Conservation (phyloP, 2,888 invertebrate species). For the Eumacrocentrus americanus region DNA sequence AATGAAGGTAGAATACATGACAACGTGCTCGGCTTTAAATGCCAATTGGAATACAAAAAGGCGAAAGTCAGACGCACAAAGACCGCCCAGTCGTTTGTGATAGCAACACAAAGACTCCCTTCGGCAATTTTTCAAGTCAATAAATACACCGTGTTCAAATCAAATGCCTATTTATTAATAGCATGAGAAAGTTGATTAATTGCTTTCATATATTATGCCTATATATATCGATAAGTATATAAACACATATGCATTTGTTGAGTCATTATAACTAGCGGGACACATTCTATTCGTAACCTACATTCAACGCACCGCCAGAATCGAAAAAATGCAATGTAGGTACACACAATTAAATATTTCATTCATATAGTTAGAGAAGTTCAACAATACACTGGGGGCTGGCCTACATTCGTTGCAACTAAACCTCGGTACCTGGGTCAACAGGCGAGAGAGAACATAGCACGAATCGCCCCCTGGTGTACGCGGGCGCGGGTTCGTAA, state of each 20-base stretch:
- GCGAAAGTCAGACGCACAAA: too few relatives aligned
- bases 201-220: background rate
- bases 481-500: background rate
- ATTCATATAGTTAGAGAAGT: conserved; percentile 21
- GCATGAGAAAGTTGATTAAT: background rate
- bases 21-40: too few relatives aligned
- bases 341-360: conserved; percentile 20
- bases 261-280: too few relatives aligned
- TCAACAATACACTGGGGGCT: conserved; percentile 20
- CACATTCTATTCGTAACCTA: too few relatives aligned
- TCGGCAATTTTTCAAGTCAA: background rate
- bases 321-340: conserved; percentile 8
- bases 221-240: background rate
- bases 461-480: background rate
- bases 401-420: conserved; percentile 15
- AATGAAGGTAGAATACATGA: background rate
- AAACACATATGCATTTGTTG: too few relatives aligned
- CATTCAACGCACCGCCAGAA: background rate
- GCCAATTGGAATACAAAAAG: background rate
- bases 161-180: background rate
- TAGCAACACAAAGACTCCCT: too few relatives aligned
- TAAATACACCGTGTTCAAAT: background rate
- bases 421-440: conserved; percentile 12
- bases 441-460: conserved; percentile 8
- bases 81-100: too few relatives aligned